phyloP scores from a whole-genome alignment of 2,888 invertebrate genomes.

The Neria commutata region DNA sequence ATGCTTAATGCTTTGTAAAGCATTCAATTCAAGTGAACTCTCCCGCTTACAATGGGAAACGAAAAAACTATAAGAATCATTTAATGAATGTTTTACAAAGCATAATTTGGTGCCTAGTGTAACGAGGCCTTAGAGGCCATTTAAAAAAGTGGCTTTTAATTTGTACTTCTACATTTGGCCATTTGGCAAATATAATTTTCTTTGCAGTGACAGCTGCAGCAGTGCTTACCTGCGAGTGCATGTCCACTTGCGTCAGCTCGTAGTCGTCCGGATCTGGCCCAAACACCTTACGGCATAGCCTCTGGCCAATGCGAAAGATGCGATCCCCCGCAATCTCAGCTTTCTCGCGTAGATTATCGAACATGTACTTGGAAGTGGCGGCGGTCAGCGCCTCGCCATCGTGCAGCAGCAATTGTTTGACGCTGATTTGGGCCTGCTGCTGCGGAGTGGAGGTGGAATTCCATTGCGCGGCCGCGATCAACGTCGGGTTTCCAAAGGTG shows the following conservation, averaged over 20 bases:
- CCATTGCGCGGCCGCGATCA: conserved; percentile 60
- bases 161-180: neutral
- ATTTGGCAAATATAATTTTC: neutral
- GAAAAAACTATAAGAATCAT: too few relatives aligned
- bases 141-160: too few relatives aligned
- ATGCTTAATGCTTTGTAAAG: too few relatives aligned
- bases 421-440: conserved; percentile 47
- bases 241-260: conserved; percentile 54
- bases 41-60: too few relatives aligned
- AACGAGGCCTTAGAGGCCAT: too few relatives aligned
- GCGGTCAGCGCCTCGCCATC: conserved; percentile 60
- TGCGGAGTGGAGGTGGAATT: conserved; percentile 40
- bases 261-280: conserved; percentile 47
- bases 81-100: too few relatives aligned
- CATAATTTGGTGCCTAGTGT: too few relatives aligned
- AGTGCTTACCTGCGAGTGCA: conserved; percentile 47
- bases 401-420: conserved; percentile 65
- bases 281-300: conserved; percentile 53
- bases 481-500: conserved; percentile 66
- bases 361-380: conserved; percentile 61
- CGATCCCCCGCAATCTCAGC: conserved; percentile 55
- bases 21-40: too few relatives aligned
- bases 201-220: too few relatives aligned
- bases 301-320: conserved; percentile 51
- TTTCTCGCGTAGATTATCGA: conserved; percentile 54